phyloP scores from a whole-genome alignment of 1,140 invertebrate species.

The Onthophagus taurus region DNA sequence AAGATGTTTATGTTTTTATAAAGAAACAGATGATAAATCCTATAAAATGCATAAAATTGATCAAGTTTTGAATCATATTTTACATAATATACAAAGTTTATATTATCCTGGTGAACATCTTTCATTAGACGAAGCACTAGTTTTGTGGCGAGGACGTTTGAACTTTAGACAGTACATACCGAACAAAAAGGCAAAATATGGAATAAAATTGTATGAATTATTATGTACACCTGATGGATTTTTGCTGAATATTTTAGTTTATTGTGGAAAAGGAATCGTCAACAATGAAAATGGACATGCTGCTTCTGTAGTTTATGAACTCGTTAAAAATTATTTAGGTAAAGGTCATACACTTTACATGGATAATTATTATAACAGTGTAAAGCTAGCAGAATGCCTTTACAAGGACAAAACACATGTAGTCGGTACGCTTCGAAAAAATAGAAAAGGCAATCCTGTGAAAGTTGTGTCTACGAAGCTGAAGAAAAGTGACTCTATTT shows the following conservation, averaged over 20 bases:
- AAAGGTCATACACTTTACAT: conserved; percentile 3
- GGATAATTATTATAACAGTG: conserved; percentile 15
- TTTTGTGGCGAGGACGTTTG: conserved; percentile 3
- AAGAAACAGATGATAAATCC: background rate
- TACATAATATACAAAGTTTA: conserved; percentile 12
- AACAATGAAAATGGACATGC: conserved; percentile 9
- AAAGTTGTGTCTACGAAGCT: conserved; percentile 23
- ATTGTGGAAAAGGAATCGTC: conserved; percentile 1
- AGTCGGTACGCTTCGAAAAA: conserved; percentile 34
- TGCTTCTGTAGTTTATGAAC: background rate
- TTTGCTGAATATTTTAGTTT: conserved; percentile 11
- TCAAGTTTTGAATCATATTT: conserved; percentile 1
- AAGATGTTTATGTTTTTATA: conserved; percentile 9
- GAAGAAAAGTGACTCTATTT: conserved; percentile 29
- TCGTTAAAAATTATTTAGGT: conserved; percentile 4
- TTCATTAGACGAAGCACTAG: conserved; percentile 6
- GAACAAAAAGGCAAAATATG: conserved; percentile 9
- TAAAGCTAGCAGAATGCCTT: background rate
- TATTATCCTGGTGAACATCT: conserved; percentile 2
- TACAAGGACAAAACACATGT: conserved; percentile 34
- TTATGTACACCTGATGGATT: conserved; percentile 8
- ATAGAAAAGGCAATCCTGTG: conserved; percentile 7
- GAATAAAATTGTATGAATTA: conserved; percentile 14
- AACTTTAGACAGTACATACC: conserved; percentile 9
- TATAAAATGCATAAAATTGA: conserved; percentile 6